Base-by-base conservation (phyloP, 2,113 vertebrate genomes). In the Geothlypis trichas region DNA sequence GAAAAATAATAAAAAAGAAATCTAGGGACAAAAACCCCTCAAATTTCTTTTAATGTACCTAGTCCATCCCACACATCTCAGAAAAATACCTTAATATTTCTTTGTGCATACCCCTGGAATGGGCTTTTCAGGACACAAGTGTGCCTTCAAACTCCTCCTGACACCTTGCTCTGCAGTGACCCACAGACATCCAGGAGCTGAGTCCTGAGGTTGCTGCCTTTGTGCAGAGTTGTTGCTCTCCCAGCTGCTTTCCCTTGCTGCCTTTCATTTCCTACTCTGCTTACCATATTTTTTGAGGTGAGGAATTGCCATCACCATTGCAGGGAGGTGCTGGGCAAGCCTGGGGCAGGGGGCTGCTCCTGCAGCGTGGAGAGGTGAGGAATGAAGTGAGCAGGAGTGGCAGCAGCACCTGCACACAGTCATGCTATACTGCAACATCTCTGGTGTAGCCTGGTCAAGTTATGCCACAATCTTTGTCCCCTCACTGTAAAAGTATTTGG, bases 341-440 rank as follows among this genome's bases (percentile, higher is more conserved):
- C 63, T 66, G 22, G 51, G 72, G 28, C 55, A 74, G 67, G 59
- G 63, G 21, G 23, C 47, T 90, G 80, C 72, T 69, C 17, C 82
- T 73, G 66, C 33, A 66, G 11, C 0, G 0, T 18, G 54, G 69
- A 61, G 37, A 87, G 35, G 3, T 0, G 0, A 22, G 72, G 47
- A 37, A 84, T 33, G 35, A 75, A 51, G 62, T 33, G 18, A 23
- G 58, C n/a, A 74, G 30, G 63, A 86, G 59, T 13, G 72, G 62
- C 62, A 82, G 20, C 54, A 79, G 18, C 4, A 18, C 26, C 69
- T 92, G 28, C 28, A 54, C n/a, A n/a, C 4, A 9, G n/a, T 18
- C 24, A 1, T 33, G 24, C 58, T 30, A 2, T 18, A 26, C 24
- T 22, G 21, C 14, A 35, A 33, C 13, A 15, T 5, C 15, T 15